Conservation (phyloP, 2,888 invertebrate species). For the Prosapia bicincta region DNA sequence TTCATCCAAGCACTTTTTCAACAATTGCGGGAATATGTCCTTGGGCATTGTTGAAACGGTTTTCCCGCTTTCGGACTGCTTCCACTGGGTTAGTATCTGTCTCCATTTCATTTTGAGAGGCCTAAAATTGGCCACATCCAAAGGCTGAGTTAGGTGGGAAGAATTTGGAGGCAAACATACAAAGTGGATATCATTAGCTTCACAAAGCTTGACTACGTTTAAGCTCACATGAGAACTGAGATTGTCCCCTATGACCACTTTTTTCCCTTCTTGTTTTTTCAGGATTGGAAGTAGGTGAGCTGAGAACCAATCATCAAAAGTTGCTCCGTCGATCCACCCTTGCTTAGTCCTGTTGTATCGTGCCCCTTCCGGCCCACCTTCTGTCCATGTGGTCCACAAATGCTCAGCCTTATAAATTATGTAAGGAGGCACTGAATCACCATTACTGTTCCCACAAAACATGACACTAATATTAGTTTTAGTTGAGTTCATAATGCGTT, state of each 20-base stretch:
- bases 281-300: conserved; percentile 35
- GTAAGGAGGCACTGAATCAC: conserved; percentile 44
- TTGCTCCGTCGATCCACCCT: conserved; percentile 45
- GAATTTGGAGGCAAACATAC: conserved; percentile 36
- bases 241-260: conserved; percentile 34
- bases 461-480: conserved; percentile 42
- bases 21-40: conserved; percentile 5
- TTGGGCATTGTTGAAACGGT: not conserved
- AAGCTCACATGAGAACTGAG: conserved; percentile 31
- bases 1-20: not conserved
- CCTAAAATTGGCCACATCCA: conserved; percentile 37
- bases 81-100: no score
- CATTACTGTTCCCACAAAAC: conserved; percentile 45
- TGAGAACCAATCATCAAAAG: conserved; percentile 43
- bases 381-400: conserved; percentile 45
- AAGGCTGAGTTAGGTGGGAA: conserved; percentile 35
- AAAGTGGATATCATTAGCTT: conserved; percentile 38
- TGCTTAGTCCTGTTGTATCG: conserved; percentile 44
- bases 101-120: conserved; percentile 36
- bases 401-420: conserved; percentile 46
- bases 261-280: conserved; percentile 27
- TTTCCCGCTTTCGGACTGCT: conserved; percentile 15
- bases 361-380: conserved; percentile 43
- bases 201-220: conserved; percentile 28
- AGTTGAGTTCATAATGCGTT: conserved; percentile 41